Base-by-base conservation (phyloP, 2,888 invertebrate species). In the Agrotis segetum region DNA sequence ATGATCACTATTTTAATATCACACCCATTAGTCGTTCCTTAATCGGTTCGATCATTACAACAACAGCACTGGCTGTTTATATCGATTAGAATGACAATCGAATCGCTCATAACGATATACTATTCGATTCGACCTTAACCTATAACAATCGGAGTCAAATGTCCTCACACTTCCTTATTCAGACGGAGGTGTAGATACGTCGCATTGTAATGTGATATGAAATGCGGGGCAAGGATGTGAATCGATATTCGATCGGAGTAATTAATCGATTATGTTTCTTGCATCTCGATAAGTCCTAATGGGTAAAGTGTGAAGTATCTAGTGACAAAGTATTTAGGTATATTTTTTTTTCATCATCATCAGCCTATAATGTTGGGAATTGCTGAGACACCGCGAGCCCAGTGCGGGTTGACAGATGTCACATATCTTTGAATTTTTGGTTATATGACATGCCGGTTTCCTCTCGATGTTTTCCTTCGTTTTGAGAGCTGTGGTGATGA, bases 131-230 rank as follows among this genome's bases (percentile, higher is more conserved):
- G 89, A 85, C 93, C 92, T 92, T 91, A 88, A 92, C 92, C 92
- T 86, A 85, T 85, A 83, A 88, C 83, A 85, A 86, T 87, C 69
- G 82, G 78, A 83, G 84, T 74, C 75, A 75, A 68, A 73, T 85
- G 91, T 90, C 89, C 89, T 89, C 88, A 86, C 78, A 75, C 81
- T 83, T 85, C 90, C 90, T 86, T 90, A 90, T 88, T 87, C 86
- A 89, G 90, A 66, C 71, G 69, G 79, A 71, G 71, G 69, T 82
- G 83, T 85, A n/a, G n/a, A n/a, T n/a, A 78, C 81, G 79, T 67
- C 82, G 90, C 85, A 89, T 91, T 83, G 77, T 87, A 90, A 90
- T 91, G 84, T 75, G 84, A 88, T 87, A 85, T 86, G 85, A 85
- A 82, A 81, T 87, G 84, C 89, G 82, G 88, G 88, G 84, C 91